Evolutionary conservation across 2,888 invertebrate species (phyloP).

Genomic region (Epiblema foenella): DNA sequence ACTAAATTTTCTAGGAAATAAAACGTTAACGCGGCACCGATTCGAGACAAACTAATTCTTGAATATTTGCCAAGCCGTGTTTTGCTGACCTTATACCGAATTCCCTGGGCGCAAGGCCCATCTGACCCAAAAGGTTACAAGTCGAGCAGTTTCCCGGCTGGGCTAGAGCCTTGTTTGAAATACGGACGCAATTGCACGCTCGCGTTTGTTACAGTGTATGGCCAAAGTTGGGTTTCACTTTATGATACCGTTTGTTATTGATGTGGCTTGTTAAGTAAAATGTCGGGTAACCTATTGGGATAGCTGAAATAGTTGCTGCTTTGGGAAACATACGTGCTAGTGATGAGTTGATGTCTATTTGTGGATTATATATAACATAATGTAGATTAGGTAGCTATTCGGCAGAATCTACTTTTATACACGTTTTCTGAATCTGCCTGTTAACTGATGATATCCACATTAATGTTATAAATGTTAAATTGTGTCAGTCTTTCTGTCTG

Average conservation of each 20-base stretch:
- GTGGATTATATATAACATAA: neutral
- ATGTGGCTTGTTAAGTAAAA: conserved; percentile 35
- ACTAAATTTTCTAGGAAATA: conserved; percentile 40
- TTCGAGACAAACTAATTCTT: conserved; percentile 40
- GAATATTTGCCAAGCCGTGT: conserved; percentile 44
- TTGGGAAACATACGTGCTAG: neutral
- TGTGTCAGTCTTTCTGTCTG: too few relatives aligned
- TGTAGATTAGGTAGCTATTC: too few relatives aligned
- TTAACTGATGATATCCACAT: too few relatives aligned
- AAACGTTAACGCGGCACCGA: conserved; percentile 41
- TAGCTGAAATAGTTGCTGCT: neutral
- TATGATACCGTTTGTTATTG: conserved; percentile 32
- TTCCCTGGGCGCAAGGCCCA: conserved; percentile 12
- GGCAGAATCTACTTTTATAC: too few relatives aligned
- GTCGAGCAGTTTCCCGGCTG: neutral
- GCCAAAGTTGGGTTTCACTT: conserved; percentile 31
- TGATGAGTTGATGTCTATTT: neutral
- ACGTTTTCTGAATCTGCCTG: too few relatives aligned
- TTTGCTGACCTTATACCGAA: conserved; percentile 32
- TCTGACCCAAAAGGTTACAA: conserved; percentile 4
- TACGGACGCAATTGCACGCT: conserved; percentile 29
- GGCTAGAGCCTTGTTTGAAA: neutral
- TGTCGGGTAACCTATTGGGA: conserved; percentile 24
- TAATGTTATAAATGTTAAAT: too few relatives aligned
- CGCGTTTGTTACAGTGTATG: conserved; percentile 38